Percentiles rank a stretch among this genome's conserved stretches.
Evolutionary conservation across 2,797 vertebrate genomes (phyloP).

Genomic region (Neosalanx taihuensis): DNA sequence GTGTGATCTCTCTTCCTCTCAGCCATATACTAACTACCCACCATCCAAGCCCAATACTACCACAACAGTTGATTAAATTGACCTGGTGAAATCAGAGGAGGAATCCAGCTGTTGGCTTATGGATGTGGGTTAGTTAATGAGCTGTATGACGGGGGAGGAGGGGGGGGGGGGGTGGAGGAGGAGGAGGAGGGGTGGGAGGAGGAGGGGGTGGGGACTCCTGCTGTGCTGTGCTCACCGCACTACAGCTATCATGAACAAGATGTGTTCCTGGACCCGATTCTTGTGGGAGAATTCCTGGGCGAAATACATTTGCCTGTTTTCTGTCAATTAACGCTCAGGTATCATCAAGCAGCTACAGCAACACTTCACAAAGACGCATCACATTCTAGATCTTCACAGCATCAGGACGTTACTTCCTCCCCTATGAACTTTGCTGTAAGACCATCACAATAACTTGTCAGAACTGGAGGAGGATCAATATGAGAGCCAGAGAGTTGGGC

Average conservation of each 20-base stretch:
- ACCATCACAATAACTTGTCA: not conserved
- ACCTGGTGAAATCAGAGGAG: slow-evolving; percentile 23
- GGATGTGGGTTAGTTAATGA: slow-evolving; percentile 38
- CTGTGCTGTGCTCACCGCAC: slow-evolving; percentile 13
- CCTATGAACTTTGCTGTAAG: not conserved
- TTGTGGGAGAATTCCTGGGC: not conserved
- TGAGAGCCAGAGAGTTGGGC: slow-evolving; percentile 12
- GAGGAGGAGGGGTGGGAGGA: too few species aligned
- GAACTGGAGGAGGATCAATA: slow-evolving; percentile 7
- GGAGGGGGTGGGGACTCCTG: too few species aligned
- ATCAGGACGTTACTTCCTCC: too few species aligned
- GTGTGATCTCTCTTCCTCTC: slow-evolving; percentile 10
- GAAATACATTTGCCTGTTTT: not conserved
- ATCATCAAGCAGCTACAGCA: too few species aligned
- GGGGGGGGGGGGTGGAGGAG: not conserved
- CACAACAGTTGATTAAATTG: slow-evolving; percentile 47
- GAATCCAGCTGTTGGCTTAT: slow-evolving; percentile 41
- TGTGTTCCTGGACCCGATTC: not conserved
- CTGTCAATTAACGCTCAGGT: too few species aligned
- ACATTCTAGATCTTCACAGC: too few species aligned
- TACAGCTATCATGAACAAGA: slow-evolving; percentile 19
- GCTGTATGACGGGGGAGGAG: slow-evolving; percentile 21
- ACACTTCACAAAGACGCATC: too few species aligned
- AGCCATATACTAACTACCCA: slow-evolving; percentile 6
- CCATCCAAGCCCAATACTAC: slow-evolving; percentile 40